Base-by-base conservation (phyloP, 2,113 vertebrate species). In the Chionis minor region DNA sequence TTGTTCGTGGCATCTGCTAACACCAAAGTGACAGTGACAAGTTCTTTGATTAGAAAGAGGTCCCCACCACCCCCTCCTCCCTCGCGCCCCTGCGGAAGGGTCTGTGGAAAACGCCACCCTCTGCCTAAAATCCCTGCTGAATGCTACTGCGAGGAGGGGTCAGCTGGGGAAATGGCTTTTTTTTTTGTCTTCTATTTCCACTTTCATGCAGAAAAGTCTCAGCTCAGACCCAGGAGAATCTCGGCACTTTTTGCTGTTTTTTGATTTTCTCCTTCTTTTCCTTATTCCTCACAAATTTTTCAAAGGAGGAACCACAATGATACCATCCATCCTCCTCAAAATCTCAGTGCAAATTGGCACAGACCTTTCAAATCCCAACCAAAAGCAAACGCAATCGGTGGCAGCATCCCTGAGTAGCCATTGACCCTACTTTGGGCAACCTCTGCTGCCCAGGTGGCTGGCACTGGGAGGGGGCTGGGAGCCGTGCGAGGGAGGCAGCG, bases 21-120 rank as follows among this genome's bases (percentile, higher is more conserved):
- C 42, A 16, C 85, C 71, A 45, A 79, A 95, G 95, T 10, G 94
- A 92, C 96, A 93, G 49, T 87, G 95, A 97, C 86, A 79, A 86
- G 91, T 42, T 55, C 93, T 97, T 88, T 74, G 95, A 94, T 91
- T 92, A 94, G 90, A 73, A 71, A 85, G 59, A 78, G 55, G 70
- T 52, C 42, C 35, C 86, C 23, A 4, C 19, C 52, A 19, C 28
- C 10, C 21, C 63, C 10, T 23, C 63, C 72, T 58, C 30, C 62
- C 33, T 49, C 21, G 59, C 3, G 2, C 8, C 30, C 38, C 47
- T 24, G 52, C 0, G 1, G 35, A 33, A 79, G 59, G 58, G 30
- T 42, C 18, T 10, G 66, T 12, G 84, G 77, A 56, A 52, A 81
- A 32, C 28, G 16, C 9, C 80, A 35, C 49, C 35, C 56, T 58